A percentile compares a stretch with the other conserved stretches of the same genome.
Conservation (phyloP, 2,888 invertebrate genomes). For the Spodoptera exigua region DNA sequence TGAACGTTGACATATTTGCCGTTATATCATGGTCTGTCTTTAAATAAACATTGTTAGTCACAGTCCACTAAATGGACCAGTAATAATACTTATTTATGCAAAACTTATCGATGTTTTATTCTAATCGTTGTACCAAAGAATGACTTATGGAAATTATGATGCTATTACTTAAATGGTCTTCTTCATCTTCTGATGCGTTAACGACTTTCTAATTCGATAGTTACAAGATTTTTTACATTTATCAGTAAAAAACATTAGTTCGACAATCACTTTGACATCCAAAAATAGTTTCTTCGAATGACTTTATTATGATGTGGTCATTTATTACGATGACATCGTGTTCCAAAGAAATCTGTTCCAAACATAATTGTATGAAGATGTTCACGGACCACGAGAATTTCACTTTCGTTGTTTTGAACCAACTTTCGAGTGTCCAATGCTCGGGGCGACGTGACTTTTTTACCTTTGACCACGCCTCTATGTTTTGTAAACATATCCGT, state of each 20-base stretch:
- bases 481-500: constrained; percentile 73
- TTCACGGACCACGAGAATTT: constrained; percentile 73
- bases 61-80: constrained; percentile 7
- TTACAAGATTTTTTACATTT: constrained; percentile 24
- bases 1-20: constrained; percentile 8
- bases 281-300: constrained; percentile 26
- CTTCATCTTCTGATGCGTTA: constrained; percentile 27
- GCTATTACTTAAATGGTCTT: constrained; percentile 27
- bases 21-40: constrained; percentile 5
- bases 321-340: constrained; percentile 68
- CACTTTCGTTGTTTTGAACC: constrained; percentile 80
- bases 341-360: constrained; percentile 48
- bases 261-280: constrained; percentile 45
- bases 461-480: constrained; percentile 66
- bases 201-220: constrained; percentile 55
- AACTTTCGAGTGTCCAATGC: constrained; percentile 74
- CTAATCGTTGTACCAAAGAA: constrained; percentile 11
- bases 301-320: constrained; percentile 47
- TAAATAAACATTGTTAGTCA: constrained; percentile 26
- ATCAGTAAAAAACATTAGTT: constrained; percentile 36
- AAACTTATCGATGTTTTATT: constrained; percentile 11
- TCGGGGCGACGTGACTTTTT: constrained; percentile 61
- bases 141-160: constrained; percentile 20
- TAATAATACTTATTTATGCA: constrained; percentile 4
- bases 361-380: constrained; percentile 63